Evolutionary conservation across 1,140 invertebrate genomes (phyloP).

Genomic region (Cylas formicarius): DNA sequence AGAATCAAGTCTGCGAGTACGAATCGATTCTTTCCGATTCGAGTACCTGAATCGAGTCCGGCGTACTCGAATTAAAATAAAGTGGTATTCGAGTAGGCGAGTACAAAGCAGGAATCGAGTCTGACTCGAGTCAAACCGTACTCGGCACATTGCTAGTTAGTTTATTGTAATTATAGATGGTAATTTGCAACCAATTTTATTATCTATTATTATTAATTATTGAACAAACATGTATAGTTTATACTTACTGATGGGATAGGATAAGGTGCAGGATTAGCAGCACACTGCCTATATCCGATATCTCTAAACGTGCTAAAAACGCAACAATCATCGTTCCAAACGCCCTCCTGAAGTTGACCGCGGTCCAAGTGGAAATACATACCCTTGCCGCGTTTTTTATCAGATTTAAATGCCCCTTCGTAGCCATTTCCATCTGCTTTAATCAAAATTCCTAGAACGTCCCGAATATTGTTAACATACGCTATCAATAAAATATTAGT

Average conservation of each 20-base stretch:
- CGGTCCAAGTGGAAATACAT: conserved; percentile 52
- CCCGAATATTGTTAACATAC: neutral
- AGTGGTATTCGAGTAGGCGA: too few species aligned
- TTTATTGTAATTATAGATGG: too few species aligned
- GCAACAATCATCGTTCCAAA: conserved; percentile 48
- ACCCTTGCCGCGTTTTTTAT: conserved; percentile 51
- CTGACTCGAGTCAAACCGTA: too few species aligned
- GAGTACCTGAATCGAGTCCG: too few species aligned
- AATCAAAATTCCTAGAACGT: conserved; percentile 26
- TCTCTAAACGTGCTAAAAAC: conserved; percentile 48
- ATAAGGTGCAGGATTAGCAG: conserved; percentile 46
- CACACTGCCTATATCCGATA: conserved; percentile 49
- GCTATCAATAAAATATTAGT: neutral
- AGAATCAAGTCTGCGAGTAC: too few species aligned
- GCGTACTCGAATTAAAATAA: too few species aligned
- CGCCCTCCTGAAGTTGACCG: conserved; percentile 54
- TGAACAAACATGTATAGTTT: neutral
- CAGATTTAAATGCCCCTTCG: conserved; percentile 51
- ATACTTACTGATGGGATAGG: conserved; percentile 47
- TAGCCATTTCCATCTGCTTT: conserved; percentile 51
- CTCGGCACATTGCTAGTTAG: too few species aligned
- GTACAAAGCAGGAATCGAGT: too few species aligned
- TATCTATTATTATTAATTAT: too few species aligned
- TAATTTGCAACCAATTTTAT: too few species aligned
- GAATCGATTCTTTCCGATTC: too few species aligned